phyloP scores from a whole-genome alignment of 2,888 invertebrate species.

The Drosophila dives region DNA sequence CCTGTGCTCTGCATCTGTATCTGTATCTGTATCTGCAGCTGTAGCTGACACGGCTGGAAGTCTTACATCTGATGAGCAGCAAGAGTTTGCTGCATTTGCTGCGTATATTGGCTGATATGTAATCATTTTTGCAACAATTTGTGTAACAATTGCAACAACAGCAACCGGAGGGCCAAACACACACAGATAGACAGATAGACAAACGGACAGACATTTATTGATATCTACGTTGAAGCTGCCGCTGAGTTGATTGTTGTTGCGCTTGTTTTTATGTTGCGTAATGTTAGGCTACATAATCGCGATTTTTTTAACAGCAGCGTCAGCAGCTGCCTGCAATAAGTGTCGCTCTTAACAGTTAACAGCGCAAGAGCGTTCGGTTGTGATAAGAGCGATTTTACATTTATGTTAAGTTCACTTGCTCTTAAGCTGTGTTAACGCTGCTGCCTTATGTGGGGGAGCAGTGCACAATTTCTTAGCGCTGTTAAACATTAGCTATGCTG shows the following conservation, averaged over 20 bases:
- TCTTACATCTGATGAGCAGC: slow-evolving; percentile 7
- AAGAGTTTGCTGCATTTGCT: slow-evolving; percentile 18
- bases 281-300: slow-evolving; percentile 80
- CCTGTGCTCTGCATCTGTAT: background rate
- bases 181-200: slow-evolving; percentile 8
- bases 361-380: slow-evolving; percentile 43
- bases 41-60: background rate
- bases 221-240: slow-evolving; percentile 31
- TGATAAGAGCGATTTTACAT: background rate
- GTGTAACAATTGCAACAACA: slow-evolving; percentile 65
- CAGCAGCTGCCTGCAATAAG: slow-evolving; percentile 39
- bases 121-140: slow-evolving; percentile 66
- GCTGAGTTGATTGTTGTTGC: slow-evolving; percentile 41
- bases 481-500: slow-evolving; percentile 9
- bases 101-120: slow-evolving; percentile 47
- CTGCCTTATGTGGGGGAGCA: slow-evolving; percentile 18
- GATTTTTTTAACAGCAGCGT: slow-evolving; percentile 60
- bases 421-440: slow-evolving; percentile 34
- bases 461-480: slow-evolving; percentile 20
- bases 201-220: slow-evolving; percentile 29
- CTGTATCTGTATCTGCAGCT: slow-evolving; percentile 1
- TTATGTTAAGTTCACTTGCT: slow-evolving; percentile 4
- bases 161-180: slow-evolving; percentile 24
- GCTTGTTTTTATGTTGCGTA: slow-evolving; percentile 73
- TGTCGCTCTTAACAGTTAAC: slow-evolving; percentile 48